These are phyloP conservation scores for Microtus oregoni DNA, from an alignment of 2,113 vertebrate genomes.

Conservation along the genomic window DNA sequence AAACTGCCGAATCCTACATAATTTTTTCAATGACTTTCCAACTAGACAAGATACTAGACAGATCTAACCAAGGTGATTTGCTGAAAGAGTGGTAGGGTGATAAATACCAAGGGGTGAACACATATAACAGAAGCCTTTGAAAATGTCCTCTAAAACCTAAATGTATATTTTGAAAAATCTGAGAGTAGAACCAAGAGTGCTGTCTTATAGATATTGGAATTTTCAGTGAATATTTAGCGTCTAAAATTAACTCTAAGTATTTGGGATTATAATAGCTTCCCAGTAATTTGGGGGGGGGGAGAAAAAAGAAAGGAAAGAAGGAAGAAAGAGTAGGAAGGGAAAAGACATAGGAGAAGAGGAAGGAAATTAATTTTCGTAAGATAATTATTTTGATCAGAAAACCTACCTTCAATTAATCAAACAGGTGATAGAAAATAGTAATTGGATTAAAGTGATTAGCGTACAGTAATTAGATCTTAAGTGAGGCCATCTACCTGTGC, in stretches of 20 bases:
- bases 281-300: neutral
- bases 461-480: slow-evolving; percentile 70
- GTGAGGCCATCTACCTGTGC: slow-evolving; percentile 26
- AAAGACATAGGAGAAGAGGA: too few relatives aligned
- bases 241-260: slow-evolving; percentile 39
- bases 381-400: neutral
- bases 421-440: neutral
- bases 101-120: too few relatives aligned
- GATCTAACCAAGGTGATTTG: neutral
- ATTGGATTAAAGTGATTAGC: slow-evolving; percentile 72
- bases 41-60: neutral
- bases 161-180: neutral
- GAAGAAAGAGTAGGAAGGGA: accelerated
- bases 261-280: neutral
- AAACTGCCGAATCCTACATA: neutral
- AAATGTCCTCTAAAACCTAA: neutral
- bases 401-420: neutral
- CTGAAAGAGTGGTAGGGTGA: accelerated
- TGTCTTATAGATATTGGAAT: neutral
- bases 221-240: neutral
- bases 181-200: neutral
- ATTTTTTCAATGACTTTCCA: neutral
- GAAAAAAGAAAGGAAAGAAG: accelerated
- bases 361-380: neutral
- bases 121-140: neutral